These are phyloP conservation scores for Taxidea taxus DNA, from an alignment of 2,113 vertebrate species.

Conservation along the genomic window DNA sequence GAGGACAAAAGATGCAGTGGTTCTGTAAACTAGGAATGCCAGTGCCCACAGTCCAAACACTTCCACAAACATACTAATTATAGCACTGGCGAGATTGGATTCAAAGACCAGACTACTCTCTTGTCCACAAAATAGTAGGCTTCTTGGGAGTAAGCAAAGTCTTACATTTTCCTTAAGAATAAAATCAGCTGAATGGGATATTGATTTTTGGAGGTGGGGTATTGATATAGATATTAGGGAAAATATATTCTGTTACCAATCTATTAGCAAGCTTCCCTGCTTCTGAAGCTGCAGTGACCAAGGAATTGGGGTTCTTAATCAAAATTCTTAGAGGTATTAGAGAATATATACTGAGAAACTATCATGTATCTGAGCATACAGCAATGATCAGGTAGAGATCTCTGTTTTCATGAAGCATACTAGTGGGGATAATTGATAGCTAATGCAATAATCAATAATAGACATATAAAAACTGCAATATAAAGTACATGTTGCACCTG, in stretches of 20 bases:
- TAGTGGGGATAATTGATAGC: not conserved
- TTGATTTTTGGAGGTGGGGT: not conserved
- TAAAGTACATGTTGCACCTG: not conserved
- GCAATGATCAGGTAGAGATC: not conserved
- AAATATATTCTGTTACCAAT: not conserved
- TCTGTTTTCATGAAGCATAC: not conserved
- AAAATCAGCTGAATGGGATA: not conserved
- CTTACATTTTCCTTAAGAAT: not conserved
- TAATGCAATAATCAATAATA: not conserved
- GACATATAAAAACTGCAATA: not conserved
- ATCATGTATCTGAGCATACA: not conserved
- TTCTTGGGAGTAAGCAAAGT: not conserved
- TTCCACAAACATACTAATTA: not conserved
- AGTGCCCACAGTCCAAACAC: not conserved
- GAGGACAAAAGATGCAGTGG: not conserved
- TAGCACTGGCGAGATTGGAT: not conserved
- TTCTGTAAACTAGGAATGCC: not conserved
- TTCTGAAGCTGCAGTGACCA: not conserved
- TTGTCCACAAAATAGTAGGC: not conserved
- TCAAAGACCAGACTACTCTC: not conserved
- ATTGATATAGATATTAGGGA: not conserved
- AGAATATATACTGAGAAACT: not conserved
- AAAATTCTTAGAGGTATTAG: not conserved
- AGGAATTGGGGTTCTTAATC: not conserved
- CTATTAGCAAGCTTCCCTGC: not conserved